Percentiles rank a stretch among this genome's conserved stretches.
These are phyloP conservation scores for Glyptemys insculpta DNA, from an alignment of 2,797 vertebrate species.

Conservation along the genomic window DNA sequence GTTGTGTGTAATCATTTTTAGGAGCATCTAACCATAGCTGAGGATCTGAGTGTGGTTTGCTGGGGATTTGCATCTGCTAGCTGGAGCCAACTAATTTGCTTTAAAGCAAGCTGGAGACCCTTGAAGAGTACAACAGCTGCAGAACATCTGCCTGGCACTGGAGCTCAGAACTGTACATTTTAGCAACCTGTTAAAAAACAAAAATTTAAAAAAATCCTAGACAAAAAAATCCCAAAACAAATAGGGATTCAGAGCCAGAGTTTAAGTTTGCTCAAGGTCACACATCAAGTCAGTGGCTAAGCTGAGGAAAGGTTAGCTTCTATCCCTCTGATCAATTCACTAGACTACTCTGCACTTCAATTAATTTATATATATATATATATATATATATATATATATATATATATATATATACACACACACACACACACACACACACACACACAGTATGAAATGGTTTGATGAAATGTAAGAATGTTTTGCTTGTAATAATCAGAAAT, in stretches of 20 bases:
- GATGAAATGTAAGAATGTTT: not conserved
- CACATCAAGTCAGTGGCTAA: not conserved
- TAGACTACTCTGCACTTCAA: not conserved
- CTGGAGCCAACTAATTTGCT: not conserved
- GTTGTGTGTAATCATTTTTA: not conserved
- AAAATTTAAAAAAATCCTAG: not conserved
- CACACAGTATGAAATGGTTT: not conserved
- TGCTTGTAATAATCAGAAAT: not conserved
- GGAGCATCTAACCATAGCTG: not conserved
- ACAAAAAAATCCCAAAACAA: not conserved
- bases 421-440: too few relatives aligned
- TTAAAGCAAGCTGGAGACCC: conserved; percentile 38
- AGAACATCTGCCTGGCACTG: conserved; percentile 37
- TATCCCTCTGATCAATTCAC: not conserved
- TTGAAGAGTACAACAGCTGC: conserved; percentile 28
- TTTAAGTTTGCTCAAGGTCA: not conserved
- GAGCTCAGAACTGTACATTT: not conserved
- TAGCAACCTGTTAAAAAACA: conserved; percentile 14
- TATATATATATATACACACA: too few relatives aligned
- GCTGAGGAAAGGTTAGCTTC: rapidly evolving
- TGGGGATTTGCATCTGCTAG: not conserved
- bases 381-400: too few relatives aligned
- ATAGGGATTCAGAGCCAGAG: not conserved
- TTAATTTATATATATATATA: not conserved
- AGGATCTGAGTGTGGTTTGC: not conserved